These are phyloP conservation scores for Archaeoteleia sp. DNA, from an alignment of 2,888 invertebrate genomes.

Conservation along the genomic window DNA sequence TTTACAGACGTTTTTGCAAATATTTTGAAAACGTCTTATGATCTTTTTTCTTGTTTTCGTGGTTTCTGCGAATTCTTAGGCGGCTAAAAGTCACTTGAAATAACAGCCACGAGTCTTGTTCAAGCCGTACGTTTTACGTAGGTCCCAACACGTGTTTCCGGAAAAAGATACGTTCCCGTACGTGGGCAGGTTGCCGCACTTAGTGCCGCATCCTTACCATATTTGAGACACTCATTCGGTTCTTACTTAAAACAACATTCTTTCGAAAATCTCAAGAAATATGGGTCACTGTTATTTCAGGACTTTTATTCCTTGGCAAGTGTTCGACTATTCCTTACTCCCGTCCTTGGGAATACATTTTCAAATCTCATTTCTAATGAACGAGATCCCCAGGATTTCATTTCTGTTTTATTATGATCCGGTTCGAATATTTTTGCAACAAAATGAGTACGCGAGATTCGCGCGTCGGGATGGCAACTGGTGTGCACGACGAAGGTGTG, in stretches of 20 bases:
- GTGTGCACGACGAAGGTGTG: slow-evolving; percentile 16
- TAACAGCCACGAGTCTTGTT: background rate
- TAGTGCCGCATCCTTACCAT: slow-evolving; percentile 26
- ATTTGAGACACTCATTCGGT: slow-evolving; percentile 38
- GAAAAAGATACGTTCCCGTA: slow-evolving; percentile 41
- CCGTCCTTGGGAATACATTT: background rate
- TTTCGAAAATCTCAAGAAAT: slow-evolving; percentile 58
- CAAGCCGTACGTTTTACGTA: slow-evolving; percentile 1
- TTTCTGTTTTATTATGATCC: slow-evolving; percentile 26
- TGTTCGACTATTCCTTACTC: background rate
- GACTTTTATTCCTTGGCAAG: slow-evolving; percentile 41
- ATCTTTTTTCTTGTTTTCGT: too few relatives aligned
- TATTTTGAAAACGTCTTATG: too few relatives aligned
- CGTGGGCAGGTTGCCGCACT: slow-evolving; percentile 31
- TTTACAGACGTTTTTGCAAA: too few relatives aligned
- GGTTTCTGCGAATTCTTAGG: too few relatives aligned
- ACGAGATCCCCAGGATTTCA: slow-evolving; percentile 6
- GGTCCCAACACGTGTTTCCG: slow-evolving; percentile 41
- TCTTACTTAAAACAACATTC: slow-evolving; percentile 60
- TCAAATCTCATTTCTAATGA: slow-evolving; percentile 1
- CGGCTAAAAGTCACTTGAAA: slow-evolving; percentile 2
- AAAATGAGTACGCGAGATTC: slow-evolving; percentile 25
- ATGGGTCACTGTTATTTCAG: slow-evolving; percentile 50
- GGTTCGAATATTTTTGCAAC: slow-evolving; percentile 15
- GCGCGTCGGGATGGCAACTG: slow-evolving; percentile 7